Percentiles rank a stretch among this genome's conserved stretches.
Conservation (phyloP, 2,888 invertebrate genomes). For the Trissolcus brochymenae region DNA sequence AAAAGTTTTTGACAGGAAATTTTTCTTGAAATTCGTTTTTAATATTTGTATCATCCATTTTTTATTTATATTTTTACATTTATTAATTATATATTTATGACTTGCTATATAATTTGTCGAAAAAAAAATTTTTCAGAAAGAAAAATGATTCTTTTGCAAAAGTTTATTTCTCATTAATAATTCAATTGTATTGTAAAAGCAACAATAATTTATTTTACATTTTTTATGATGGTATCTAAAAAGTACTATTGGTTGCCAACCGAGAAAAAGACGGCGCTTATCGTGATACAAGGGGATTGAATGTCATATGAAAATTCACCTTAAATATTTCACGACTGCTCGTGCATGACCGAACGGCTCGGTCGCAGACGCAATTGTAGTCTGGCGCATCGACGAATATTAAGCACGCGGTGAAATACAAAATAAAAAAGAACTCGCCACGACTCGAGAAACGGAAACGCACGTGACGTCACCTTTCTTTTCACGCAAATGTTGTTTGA, state of each 20-base stretch:
- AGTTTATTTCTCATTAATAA: no score
- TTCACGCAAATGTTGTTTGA: no score
- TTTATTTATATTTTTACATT: no score
- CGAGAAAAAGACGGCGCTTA: background rate
- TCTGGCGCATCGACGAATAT: conserved; percentile 29
- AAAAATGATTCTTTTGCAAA: no score
- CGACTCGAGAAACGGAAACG: conserved; percentile 25
- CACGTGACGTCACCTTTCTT: conserved; percentile 9
- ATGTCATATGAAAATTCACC: conserved; percentile 13
- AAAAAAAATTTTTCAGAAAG: no score
- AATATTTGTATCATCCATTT: no score
- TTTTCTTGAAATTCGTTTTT: no score
- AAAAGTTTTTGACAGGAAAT: no score
- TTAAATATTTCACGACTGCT: conserved; percentile 15
- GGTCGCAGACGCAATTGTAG: conserved; percentile 23
- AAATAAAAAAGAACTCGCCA: background rate
- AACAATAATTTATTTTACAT: background rate
- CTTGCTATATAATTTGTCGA: no score
- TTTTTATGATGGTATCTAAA: background rate
- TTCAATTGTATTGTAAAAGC: background rate
- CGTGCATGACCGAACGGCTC: conserved; percentile 11
- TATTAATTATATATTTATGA: no score
- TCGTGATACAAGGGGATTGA: conserved; percentile 11
- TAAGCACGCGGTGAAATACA: conserved; percentile 5
- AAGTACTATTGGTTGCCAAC: background rate